phyloP scores from a whole-genome alignment of 2,797 vertebrate species.

The Micromesistius poutassou region DNA sequence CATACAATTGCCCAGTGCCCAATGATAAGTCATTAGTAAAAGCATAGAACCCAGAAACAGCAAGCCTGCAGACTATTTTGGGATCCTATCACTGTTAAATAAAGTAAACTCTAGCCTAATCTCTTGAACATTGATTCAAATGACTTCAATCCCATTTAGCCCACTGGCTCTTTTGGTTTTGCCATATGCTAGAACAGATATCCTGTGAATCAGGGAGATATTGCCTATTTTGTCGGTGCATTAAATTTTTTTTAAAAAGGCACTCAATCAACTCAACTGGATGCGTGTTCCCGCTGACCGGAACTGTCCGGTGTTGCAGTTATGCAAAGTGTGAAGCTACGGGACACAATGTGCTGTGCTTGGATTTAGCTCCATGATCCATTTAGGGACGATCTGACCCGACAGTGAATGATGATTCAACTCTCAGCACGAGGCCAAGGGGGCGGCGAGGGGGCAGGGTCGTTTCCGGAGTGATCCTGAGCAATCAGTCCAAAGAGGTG shows the following conservation, averaged over 20 bases:
- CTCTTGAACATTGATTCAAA: not conserved
- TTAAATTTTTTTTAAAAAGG: not conserved
- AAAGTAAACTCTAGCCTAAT: slow-evolving; percentile 4
- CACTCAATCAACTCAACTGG: not conserved
- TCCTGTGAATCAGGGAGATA: not conserved
- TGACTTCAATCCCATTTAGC: slow-evolving; percentile 1
- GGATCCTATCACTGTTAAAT: slow-evolving; percentile 1
- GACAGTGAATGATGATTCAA: slow-evolving; percentile 25
- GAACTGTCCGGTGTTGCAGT: not conserved
- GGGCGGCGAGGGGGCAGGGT: slow-evolving; percentile 12
- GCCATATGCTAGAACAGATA: not conserved
- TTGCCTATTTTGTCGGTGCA: not conserved
- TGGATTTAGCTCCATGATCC: not conserved
- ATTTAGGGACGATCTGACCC: slow-evolving; percentile 16
- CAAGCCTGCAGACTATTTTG: slow-evolving; percentile 6
- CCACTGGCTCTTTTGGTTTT: not conserved
- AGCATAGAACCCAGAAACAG: slow-evolving; percentile 1
- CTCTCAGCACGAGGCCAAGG: slow-evolving; percentile 8
- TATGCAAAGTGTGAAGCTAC: not conserved
- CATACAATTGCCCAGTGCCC: slow-evolving; percentile 26
- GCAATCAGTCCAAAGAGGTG: slow-evolving; percentile 33
- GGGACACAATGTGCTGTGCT: slow-evolving; percentile 22
- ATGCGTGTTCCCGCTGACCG: not conserved
- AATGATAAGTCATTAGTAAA: slow-evolving; percentile 25
- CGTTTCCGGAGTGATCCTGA: slow-evolving; percentile 20